phyloP scores from a whole-genome alignment of 2,888 invertebrate species.

The Cerceris rybyensis region DNA sequence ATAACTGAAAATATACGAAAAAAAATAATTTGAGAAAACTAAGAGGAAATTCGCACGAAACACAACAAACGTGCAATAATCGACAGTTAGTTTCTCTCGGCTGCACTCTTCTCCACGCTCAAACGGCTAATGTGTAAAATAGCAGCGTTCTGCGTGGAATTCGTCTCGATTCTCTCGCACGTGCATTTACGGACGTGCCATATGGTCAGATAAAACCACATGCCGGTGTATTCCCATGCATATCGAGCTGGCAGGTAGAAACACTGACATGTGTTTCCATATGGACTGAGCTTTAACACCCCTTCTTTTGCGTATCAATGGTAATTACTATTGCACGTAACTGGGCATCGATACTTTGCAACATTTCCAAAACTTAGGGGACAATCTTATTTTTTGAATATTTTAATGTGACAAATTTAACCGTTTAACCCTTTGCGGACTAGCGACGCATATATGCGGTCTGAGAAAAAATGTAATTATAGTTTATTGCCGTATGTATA shows the following conservation, averaged over 20 bases:
- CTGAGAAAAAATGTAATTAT: no score
- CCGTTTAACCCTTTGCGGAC: no score
- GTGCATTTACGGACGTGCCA: conserved; percentile 62
- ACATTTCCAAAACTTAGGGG: no score
- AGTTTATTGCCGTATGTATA: no score
- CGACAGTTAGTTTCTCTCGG: neutral
- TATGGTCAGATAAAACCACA: conserved; percentile 72
- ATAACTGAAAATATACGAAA: neutral
- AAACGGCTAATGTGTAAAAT: conserved; percentile 18
- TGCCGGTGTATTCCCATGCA: conserved; percentile 72
- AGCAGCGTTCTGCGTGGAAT: conserved; percentile 15
- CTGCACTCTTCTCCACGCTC: no score
- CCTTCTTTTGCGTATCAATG: neutral
- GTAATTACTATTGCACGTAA: conserved; percentile 12
- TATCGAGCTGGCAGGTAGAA: conserved; percentile 58
- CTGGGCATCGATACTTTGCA: neutral
- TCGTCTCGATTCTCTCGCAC: conserved; percentile 54
- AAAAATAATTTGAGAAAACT: neutral
- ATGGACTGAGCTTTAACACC: conserved; percentile 21
- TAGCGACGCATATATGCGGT: no score
- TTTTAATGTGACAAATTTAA: no score
- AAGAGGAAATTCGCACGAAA: neutral
- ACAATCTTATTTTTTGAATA: no score
- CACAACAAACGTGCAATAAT: neutral
- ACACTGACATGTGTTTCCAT: conserved; percentile 51